Percentiles rank a stretch among this genome's conserved stretches.
phyloP scores from a whole-genome alignment of 2,113 vertebrate species.

The Gymnorhina tibicen region DNA sequence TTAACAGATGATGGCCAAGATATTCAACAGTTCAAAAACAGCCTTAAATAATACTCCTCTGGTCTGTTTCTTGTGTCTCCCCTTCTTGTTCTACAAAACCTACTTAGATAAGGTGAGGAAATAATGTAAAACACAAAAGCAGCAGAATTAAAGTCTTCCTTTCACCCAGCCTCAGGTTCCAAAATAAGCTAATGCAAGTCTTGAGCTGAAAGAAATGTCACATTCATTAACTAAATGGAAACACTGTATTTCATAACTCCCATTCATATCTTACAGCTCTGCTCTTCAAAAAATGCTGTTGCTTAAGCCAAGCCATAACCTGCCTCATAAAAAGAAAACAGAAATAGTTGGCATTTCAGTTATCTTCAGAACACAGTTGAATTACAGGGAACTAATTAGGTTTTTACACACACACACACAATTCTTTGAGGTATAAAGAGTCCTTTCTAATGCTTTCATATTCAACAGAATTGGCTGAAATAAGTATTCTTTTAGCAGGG shows the following conservation, averaged over 20 bases:
- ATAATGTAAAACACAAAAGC: neutral
- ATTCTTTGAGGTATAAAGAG: neutral
- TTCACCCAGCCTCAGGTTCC: neutral
- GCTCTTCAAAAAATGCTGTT: neutral
- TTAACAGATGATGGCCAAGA: neutral
- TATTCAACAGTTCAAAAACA: neutral
- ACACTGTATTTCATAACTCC: neutral
- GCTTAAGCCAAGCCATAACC: neutral
- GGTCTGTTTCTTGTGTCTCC: neutral
- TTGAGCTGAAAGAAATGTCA: neutral
- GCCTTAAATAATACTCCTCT: neutral
- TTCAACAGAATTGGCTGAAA: neutral
- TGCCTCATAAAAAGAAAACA: neutral
- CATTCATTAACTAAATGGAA: neutral
- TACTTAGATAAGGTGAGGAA: neutral
- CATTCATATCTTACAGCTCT: neutral
- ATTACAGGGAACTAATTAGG: neutral
- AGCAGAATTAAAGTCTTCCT: neutral
- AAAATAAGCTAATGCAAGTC: neutral
- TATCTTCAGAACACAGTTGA: neutral
- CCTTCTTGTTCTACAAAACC: neutral
- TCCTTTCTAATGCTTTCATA: neutral
- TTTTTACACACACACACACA: neutral
- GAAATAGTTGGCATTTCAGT: neutral
- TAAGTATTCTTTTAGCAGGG: neutral